phyloP scores from a whole-genome alignment of 2,113 vertebrate genomes.

The Seriola rivoliana region DNA sequence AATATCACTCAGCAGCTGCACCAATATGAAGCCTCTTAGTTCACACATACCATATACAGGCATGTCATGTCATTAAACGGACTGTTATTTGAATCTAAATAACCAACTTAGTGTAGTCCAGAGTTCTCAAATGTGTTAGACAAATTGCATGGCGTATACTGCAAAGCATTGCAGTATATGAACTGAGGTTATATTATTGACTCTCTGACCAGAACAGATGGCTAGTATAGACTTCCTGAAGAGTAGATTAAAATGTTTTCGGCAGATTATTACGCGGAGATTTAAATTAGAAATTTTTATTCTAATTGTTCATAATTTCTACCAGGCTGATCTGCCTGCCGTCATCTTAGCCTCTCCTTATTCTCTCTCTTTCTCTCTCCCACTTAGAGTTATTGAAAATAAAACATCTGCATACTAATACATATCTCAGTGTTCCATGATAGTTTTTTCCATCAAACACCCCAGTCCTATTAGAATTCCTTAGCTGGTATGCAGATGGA shows the following conservation, averaged over 20 bases:
- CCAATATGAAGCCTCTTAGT: not conserved
- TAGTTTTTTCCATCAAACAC: constrained; percentile 9
- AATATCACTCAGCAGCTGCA: not conserved
- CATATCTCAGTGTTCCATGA: constrained; percentile 7
- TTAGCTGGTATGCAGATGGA: constrained; percentile 25
- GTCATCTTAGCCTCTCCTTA: not conserved
- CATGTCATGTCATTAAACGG: not conserved
- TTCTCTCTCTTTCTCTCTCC: not conserved
- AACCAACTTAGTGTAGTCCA: not conserved
- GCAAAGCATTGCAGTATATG: not conserved
- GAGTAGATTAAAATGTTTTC: not conserved
- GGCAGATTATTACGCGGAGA: not conserved
- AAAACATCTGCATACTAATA: constrained; percentile 11
- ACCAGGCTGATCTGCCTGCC: not conserved
- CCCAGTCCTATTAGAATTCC: not conserved
- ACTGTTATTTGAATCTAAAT: not conserved
- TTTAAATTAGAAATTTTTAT: not conserved
- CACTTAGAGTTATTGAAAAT: constrained; percentile 1
- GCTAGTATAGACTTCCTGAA: constrained; percentile 2
- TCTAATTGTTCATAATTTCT: constrained; percentile 19
- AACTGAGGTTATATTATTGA: constrained; percentile 2
- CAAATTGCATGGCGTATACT: not conserved
- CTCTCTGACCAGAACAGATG: constrained; percentile 25
- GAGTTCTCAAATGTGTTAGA: not conserved
- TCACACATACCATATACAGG: not conserved